Base-by-base conservation (phyloP, 2,888 invertebrate genomes). In the Drosophila vallismaia region DNA sequence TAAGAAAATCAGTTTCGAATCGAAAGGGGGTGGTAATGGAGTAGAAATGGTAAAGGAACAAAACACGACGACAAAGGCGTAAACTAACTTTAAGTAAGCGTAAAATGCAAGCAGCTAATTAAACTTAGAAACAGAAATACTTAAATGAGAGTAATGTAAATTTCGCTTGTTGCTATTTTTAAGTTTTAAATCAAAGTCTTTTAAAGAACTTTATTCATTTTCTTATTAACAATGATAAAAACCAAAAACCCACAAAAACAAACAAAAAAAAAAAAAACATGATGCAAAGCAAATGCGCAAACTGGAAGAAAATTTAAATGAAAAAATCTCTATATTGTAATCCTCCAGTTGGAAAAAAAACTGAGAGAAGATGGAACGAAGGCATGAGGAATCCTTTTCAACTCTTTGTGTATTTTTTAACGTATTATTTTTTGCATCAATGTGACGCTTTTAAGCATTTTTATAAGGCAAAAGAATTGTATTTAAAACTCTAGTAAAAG, bases 161-260 rank as follows among this genome's bases (percentile, higher is more conserved):
- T 88, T 82, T 86, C 75, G 89, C 89, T 89, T 89, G 89, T 89
- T 89, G 89, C 89, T 89, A 88, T 89, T 86, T 87, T 86, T 86
- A 86, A 78, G 85, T 86, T 86, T 79, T 78, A 84, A 81, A 77
- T 76, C 77, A 86, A 83, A 84, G 87, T 89, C 88, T 88, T 89
- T 88, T 78, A 88, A 89, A 89, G 86, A 89, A 86, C 77, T 81
- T 82, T 76, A 87, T 83, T 82, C 51, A 75, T 79, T 81, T 86
- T 77, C 76, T 75, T 79, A 70, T 79, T 67, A 77, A 81, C 71
- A 71, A 76, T 69, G 52, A 71, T 49, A 67, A 71, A 67, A 67
- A 55, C 63, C 6, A 52, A 62, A 52, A 42, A 40, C n/a, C 14
- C 28, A 49, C 14, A 57, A 57, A 29, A 57, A 56, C 40, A 51